Evolutionary conservation across 2,113 vertebrate genomes (phyloP).

Genomic region (Seriola dumerili): DNA sequence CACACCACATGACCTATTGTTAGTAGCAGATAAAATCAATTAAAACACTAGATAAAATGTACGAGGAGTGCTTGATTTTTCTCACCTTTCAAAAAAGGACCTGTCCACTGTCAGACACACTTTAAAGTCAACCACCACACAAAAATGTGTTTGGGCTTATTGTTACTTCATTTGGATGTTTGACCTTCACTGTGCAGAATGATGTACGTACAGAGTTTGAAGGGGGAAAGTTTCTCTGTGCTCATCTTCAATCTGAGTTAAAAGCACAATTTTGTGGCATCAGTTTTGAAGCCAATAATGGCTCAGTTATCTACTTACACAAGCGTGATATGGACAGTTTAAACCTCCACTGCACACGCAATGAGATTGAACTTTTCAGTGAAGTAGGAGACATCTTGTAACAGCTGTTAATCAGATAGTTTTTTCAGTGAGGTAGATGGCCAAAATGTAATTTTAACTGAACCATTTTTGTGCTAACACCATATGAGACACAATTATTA

Average conservation of each 20-base stretch:
- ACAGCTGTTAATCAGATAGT: not conserved
- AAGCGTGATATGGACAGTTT: not conserved
- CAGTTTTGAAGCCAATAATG: not conserved
- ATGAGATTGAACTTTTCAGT: not conserved
- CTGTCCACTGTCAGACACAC: not conserved
- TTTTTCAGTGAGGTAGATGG: no score
- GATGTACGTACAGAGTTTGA: not conserved
- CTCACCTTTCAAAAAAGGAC: not conserved
- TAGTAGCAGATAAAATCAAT: slow-evolving; percentile 12
- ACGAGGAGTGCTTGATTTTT: not conserved
- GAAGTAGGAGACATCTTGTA: not conserved
- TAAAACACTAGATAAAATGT: not conserved
- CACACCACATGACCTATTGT: slow-evolving; percentile 14
- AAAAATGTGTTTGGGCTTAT: not conserved
- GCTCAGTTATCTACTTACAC: not conserved
- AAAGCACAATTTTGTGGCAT: not conserved
- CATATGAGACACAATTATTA: not conserved
- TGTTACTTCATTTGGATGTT: not conserved
- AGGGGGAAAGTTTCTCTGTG: not conserved
- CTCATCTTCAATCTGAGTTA: not conserved
- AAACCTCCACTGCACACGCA: not conserved
- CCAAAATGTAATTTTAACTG: not conserved
- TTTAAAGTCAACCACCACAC: not conserved
- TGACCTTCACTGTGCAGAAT: not conserved
- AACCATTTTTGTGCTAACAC: not conserved